Evolutionary conservation across 2,113 vertebrate genomes (phyloP), one percentile per base, ranked within the genome.

Genomic region (Cottus gobio): DNA sequence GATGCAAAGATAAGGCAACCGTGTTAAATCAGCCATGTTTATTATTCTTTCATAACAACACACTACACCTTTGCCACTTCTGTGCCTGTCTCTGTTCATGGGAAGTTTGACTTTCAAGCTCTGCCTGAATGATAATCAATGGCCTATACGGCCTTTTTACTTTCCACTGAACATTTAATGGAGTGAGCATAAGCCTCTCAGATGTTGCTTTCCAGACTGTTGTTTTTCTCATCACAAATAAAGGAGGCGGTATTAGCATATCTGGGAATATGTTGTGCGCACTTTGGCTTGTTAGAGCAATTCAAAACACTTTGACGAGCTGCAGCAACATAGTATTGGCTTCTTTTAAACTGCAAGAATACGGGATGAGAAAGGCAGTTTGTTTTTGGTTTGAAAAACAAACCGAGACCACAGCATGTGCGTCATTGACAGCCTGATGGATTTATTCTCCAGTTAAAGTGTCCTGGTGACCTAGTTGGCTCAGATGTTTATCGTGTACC

Each of bases 131-230:
- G 72, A 88, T 83, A 85, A 88, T 89, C 88, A 89, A 89, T 90
- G 85, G 82, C 61, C 81, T 83, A 67, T 84, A 81, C 83, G 81
- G 80, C 79, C 85, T 83, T 73, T 90, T 89, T 86, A 75, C 89
- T 89, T 90, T 89, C 71, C 86, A 76, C 78, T 90, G 87, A 79
- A 82, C 83, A 79, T 89, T 86, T 89, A 92, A 89, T 88, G 87
- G 88, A 91, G 85, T 89, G 88, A 80, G 75, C 85, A 91, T 87
- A 92, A 90, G 62, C 79, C 79, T 77, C 42, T 89, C 37, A 64
- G 85, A 86, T 57, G 74, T 74, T 64, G 72, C 77, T 88, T 77
- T 87, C 30, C 78, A 68, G 39, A 46, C 83, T 34, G 68, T 68
- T 48, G 70, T 82, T 75, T 71, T 83, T 87, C 64, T 77, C 77